phyloP scores from a whole-genome alignment of 2,797 vertebrate species.

The Tokudaia muenninki region DNA sequence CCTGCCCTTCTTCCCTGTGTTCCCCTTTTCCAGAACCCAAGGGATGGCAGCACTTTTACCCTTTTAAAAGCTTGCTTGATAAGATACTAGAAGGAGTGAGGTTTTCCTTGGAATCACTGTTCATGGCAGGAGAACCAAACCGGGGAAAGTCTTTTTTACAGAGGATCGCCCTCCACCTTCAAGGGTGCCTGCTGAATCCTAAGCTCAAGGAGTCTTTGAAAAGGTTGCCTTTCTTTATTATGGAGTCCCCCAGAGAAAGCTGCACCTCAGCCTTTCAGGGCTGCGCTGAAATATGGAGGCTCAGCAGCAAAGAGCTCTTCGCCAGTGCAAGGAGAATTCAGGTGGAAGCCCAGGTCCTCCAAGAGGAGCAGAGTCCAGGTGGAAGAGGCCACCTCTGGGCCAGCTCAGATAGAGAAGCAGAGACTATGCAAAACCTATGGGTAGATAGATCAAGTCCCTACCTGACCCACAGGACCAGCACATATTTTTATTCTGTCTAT shows the following conservation, averaged over 20 bases:
- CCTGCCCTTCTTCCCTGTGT: not conserved
- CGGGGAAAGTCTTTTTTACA: not conserved
- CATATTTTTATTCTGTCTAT: not conserved
- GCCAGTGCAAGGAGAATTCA: not conserved
- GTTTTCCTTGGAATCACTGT: not conserved
- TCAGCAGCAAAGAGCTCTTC: not conserved
- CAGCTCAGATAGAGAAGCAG: not conserved
- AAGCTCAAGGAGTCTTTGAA: not conserved
- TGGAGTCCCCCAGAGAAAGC: not conserved
- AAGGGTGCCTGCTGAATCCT: not conserved
- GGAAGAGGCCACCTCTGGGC: not conserved
- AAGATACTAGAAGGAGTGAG: not conserved
- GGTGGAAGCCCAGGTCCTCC: not conserved
- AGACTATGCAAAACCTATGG: too few species aligned
- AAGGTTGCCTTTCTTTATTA: not conserved
- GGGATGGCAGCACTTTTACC: not conserved
- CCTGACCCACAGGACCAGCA: fast-evolving
- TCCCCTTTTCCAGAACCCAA: not conserved
- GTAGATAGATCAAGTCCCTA: not conserved
- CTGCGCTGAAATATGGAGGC: not conserved
- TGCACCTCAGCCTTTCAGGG: not conserved
- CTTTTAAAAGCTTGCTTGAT: not conserved
- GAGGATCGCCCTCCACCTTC: not conserved
- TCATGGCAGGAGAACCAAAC: not conserved
- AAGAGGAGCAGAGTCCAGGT: not conserved